Evolutionary conservation across 2,797 vertebrate species (phyloP).

Genomic region (Neostethus bicornis): DNA sequence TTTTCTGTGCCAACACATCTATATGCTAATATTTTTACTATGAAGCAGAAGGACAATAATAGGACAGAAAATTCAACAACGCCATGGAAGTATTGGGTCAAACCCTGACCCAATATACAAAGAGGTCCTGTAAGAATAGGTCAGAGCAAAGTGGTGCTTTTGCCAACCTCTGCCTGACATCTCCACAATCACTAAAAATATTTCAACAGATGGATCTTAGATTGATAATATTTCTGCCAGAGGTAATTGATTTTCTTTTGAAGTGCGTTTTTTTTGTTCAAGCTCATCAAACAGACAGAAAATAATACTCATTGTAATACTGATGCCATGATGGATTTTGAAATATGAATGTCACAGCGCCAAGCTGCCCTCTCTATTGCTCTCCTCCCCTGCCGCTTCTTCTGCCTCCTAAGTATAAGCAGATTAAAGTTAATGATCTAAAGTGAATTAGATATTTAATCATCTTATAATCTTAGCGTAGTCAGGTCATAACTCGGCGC

Average conservation of each 20-base stretch:
- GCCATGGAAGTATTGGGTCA: background rate
- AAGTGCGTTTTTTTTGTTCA: slow-evolving; percentile 16
- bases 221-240: slow-evolving; percentile 6
- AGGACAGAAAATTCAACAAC: background rate
- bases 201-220: slow-evolving; percentile 32
- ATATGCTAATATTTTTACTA: background rate
- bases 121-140: slow-evolving; percentile 9
- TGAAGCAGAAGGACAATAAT: background rate
- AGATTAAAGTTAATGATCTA: slow-evolving; percentile 81
- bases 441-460: slow-evolving; percentile 84
- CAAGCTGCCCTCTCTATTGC: background rate
- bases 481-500: slow-evolving; percentile 69
- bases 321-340: slow-evolving; percentile 52
- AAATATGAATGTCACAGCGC: slow-evolving; percentile 54
- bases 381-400: slow-evolving; percentile 25
- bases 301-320: slow-evolving; percentile 58
- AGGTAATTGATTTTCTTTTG: slow-evolving; percentile 7
- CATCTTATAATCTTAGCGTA: slow-evolving; percentile 79
- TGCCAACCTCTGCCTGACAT: slow-evolving; percentile 7
- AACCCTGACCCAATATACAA: background rate
- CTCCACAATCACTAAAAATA: slow-evolving; percentile 22
- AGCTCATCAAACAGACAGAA: slow-evolving; percentile 43
- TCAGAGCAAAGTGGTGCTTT: background rate
- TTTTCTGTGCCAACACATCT: background rate
- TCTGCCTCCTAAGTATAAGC: slow-evolving; percentile 72